phyloP scores from a whole-genome alignment of 2,113 vertebrate genomes.

The Notechis scutatus region DNA sequence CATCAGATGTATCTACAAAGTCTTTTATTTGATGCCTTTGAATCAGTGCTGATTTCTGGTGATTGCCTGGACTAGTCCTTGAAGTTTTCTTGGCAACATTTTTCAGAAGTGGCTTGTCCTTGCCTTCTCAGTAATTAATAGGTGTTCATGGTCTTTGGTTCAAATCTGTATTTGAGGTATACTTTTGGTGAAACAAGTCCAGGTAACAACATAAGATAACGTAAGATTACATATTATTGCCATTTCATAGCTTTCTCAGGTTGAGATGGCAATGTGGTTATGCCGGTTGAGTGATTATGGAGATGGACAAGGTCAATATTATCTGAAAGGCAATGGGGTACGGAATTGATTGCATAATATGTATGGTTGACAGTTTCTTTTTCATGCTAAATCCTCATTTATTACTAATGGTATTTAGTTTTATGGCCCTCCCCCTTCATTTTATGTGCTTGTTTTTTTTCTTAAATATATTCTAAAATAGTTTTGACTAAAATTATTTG shows the following conservation, averaged over 20 bases:
- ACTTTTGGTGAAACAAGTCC: background rate
- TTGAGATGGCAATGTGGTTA: background rate
- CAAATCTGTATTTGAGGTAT: background rate
- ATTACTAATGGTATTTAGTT: background rate
- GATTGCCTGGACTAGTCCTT: background rate
- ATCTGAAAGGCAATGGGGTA: background rate
- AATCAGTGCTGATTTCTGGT: background rate
- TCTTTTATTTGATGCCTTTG: background rate
- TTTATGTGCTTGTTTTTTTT: background rate
- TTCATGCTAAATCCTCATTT: background rate
- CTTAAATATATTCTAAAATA: background rate
- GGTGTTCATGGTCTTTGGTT: background rate
- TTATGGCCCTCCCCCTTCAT: background rate
- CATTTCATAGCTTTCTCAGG: background rate
- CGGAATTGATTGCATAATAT: background rate
- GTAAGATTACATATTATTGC: background rate
- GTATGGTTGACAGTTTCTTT: background rate
- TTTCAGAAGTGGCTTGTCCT: background rate
- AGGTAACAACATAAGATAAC: background rate
- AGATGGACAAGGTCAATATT: background rate
- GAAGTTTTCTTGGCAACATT: background rate
- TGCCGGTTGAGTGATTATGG: background rate
- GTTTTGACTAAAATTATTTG: background rate
- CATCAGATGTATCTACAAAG: slow-evolving; percentile 16
- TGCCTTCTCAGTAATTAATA: background rate